phyloP scores from a whole-genome alignment of 2,888 invertebrate species.

The Pheosia tremula region DNA sequence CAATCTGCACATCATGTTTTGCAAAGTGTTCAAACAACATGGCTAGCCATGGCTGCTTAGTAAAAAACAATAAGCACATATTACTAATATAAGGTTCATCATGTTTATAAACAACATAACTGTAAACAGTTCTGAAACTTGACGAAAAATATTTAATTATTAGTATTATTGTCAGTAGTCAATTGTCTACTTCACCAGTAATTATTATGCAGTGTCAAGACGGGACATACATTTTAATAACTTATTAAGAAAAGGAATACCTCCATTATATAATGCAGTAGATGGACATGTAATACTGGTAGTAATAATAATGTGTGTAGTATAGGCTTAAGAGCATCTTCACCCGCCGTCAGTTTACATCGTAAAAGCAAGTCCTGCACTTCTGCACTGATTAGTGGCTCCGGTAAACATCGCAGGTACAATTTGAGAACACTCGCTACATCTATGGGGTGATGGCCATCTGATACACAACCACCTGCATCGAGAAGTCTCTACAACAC shows the following conservation, averaged over 20 bases:
- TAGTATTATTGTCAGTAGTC: neutral
- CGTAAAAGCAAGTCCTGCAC: conserved; percentile 92
- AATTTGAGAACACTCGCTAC: conserved; percentile 94
- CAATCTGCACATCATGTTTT: too few relatives aligned
- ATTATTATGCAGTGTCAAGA: too few relatives aligned
- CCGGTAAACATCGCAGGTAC: conserved; percentile 93
- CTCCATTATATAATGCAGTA: conserved; percentile 93
- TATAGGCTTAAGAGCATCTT: conserved; percentile 86
- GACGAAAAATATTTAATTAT: neutral
- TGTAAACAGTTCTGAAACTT: too few relatives aligned
- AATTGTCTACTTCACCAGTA: too few relatives aligned
- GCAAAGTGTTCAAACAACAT: too few relatives aligned
- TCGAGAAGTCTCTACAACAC: conserved; percentile 86
- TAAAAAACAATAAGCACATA: too few relatives aligned
- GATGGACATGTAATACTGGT: conserved; percentile 90
- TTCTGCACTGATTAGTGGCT: conserved; percentile 90
- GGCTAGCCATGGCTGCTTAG: too few relatives aligned
- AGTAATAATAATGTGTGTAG: conserved; percentile 89
- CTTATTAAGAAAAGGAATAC: conserved; percentile 58
- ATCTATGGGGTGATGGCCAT: conserved; percentile 91
- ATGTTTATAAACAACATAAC: too few relatives aligned
- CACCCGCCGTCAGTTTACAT: conserved; percentile 85
- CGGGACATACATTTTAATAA: neutral
- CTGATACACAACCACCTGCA: conserved; percentile 87
- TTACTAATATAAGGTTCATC: too few relatives aligned